Conservation (phyloP, 2,797 vertebrate species). For the Bradypus variegatus region DNA sequence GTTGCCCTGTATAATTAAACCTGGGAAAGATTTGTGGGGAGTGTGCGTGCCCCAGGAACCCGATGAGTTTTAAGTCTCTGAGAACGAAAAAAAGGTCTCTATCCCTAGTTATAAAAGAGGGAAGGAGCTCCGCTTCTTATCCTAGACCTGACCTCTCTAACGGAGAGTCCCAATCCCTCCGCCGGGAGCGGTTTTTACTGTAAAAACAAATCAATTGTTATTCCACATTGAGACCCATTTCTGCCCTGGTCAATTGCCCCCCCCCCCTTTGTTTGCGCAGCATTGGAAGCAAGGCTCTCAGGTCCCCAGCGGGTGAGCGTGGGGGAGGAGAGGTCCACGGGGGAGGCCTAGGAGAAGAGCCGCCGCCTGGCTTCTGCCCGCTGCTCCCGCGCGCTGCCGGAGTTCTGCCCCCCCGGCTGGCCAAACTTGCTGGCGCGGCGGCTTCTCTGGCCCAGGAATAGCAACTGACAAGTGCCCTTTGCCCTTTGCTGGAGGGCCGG, state of each 20-base stretch:
- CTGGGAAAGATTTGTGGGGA: neutral
- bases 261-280: neutral
- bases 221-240: neutral
- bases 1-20: neutral
- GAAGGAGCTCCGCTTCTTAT: neutral
- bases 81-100: neutral
- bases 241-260: neutral
- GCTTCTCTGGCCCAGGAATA: neutral
- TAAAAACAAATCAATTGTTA: neutral
- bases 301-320: neutral
- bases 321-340: neutral
- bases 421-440: neutral
- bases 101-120: neutral
- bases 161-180: neutral
- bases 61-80: neutral
- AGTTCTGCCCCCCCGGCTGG: neutral
- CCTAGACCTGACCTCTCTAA: neutral
- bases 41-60: neutral
- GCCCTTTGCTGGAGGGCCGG: neutral
- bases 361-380: neutral
- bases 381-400: neutral
- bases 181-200: neutral
- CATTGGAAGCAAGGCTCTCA: neutral
- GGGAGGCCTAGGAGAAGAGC: neutral
- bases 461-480: neutral